Evolutionary conservation across 2,113 vertebrate genomes (phyloP), one percentile per base, ranked within the genome.

Genomic region (Periophthalmodon schlosseri): DNA sequence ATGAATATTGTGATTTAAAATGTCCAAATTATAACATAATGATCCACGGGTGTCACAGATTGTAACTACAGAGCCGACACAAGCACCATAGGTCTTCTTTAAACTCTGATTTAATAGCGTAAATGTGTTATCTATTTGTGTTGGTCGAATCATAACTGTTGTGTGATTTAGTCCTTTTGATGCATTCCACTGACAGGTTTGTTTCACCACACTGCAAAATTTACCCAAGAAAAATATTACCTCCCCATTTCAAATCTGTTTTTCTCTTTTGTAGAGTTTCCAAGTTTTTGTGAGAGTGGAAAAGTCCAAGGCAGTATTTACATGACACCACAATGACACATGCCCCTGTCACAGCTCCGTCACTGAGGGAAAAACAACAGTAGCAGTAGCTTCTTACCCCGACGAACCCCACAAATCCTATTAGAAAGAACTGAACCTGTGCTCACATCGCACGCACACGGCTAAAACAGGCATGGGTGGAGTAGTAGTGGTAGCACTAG

Each of bases 121-220:
- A n/a, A n/a, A n/a, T n/a, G n/a, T n/a, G n/a, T n/a, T n/a, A n/a
- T n/a, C n/a, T n/a, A n/a, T n/a, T n/a, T n/a, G n/a, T n/a, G n/a
- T n/a, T n/a, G n/a, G n/a, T n/a, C n/a, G n/a, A n/a, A n/a, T n/a
- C n/a, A n/a, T n/a, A n/a, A n/a, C n/a, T n/a, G n/a, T n/a, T 28
- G 2, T 39, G 36, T 39, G 9, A 10, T 10, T 44, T 44, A 65
- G 23, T 78, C 71, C 20, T 33, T 76, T 73, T 49, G 33, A 65
- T 33, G 67, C 78, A 88, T 88, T 87, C 82, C 86, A 75, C 21
- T 14, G 2, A 74, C 84, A 83, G 77, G 81, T 88, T 69, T 85
- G 88, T 89, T 87, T 86, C 86, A 79, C 88, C 86, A 87, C 33
- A 81, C 74, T 84, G 56, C 23, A 28, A 60, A 24, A 0, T 77